Evolutionary conservation across 2,888 invertebrate species (phyloP), one percentile per base, ranked within the genome.

Genomic region (Ochlodes sylvanus): DNA sequence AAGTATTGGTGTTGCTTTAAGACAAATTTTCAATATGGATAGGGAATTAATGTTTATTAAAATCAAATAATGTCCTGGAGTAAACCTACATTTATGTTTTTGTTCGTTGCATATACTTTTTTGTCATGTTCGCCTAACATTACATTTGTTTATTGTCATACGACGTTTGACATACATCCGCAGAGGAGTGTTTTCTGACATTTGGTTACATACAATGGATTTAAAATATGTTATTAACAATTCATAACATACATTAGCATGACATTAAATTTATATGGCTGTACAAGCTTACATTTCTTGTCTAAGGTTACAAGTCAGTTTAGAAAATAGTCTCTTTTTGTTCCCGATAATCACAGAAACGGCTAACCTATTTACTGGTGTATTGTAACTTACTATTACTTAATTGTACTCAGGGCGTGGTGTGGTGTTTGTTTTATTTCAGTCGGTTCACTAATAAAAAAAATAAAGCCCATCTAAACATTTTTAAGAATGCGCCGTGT

Each of bases 101-200:
- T 57, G 17, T 57, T 57, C 41, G 38, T 41, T 4, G n/a, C 19
- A 38, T 32, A 34, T 34, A 15, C 0, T 15, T 41, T 19, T 19
- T 19, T 57, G 6, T 57, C 6, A 38, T 6, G 38, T 57, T 57
- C 10, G 41, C 57, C 41, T 41, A 19, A 17, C 10, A 10, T 12
- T 19, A 27, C 27, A 27, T 27, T 27, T 5, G 27, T 27, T 27
- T 27, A 57, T 57, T 56, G 56, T 56, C 10, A 56, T 56, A 15
- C 15, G 9, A 15, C n/a, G 15, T 17, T 56, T 56, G 56, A 56
- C 27, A 27, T 27, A 38, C 38, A 52, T 17, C 7, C 32, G 17
- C 17, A 41, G 34, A 17, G 62, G 62, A 38, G 55, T 63, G 55
- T 55, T 63, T 55, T 63, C 12, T 63, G 63, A 63, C 55, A 63